Evolutionary conservation across 2,113 vertebrate species (phyloP).

Genomic region (Corythornis cristatus): DNA sequence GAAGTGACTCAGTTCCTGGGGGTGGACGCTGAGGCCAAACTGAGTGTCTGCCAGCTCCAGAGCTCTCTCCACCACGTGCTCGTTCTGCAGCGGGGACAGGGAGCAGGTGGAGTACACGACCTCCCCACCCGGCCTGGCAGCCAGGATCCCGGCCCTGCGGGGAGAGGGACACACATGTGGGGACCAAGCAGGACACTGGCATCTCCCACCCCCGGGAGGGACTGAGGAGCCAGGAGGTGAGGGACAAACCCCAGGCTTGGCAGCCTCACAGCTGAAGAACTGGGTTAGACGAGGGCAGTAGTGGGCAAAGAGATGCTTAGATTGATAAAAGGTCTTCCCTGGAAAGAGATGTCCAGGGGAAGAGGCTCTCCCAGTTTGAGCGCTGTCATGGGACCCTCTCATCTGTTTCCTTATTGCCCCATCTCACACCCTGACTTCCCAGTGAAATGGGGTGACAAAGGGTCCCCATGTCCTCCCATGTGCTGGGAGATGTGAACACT

Average conservation of each 20-base stretch:
- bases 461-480: rapidly evolving
- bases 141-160: constrained; percentile 86
- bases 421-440: neutral
- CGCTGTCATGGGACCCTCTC: neutral
- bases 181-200: neutral
- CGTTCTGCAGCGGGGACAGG: constrained; percentile 90
- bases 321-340: neutral
- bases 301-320: neutral
- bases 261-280: neutral
- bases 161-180: neutral
- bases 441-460: neutral
- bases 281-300: neutral
- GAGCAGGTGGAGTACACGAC: constrained; percentile 93
- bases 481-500: neutral
- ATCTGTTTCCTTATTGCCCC: neutral
- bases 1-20: constrained; percentile 81
- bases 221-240: neutral
- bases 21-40: constrained; percentile 73
- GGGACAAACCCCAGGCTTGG: neutral
- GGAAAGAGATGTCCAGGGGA: rapidly evolving
- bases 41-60: constrained; percentile 78
- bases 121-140: constrained; percentile 81
- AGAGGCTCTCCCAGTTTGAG: neutral
- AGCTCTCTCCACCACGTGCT: constrained; percentile 85
- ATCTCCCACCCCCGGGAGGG: rapidly evolving